Conservation (phyloP, 2,113 vertebrate genomes). For the Atractosteus spatula region DNA sequence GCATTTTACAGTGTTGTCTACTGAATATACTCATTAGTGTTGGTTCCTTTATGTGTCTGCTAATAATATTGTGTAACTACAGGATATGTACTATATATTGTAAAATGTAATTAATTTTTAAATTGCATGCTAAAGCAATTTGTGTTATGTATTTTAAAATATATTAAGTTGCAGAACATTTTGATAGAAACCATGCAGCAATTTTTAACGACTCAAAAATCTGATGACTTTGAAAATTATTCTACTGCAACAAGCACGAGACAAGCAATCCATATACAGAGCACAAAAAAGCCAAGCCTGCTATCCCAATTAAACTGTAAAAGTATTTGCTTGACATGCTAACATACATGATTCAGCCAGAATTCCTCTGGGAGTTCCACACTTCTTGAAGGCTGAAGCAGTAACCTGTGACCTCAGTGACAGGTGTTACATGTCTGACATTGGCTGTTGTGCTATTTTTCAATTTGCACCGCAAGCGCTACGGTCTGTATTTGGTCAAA, state of each 20-base stretch:
- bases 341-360: background rate
- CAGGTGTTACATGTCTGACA: slow-evolving; percentile 3
- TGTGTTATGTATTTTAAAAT: too few species aligned
- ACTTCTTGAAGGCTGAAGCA: slow-evolving; percentile 2
- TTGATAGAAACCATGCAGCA: too few species aligned
- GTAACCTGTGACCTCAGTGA: slow-evolving; percentile 1
- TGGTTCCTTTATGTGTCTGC: too few species aligned
- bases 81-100: too few species aligned
- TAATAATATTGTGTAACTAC: too few species aligned
- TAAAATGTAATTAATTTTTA: too few species aligned
- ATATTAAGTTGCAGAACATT: too few species aligned
- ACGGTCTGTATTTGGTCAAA: too few species aligned
- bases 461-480: background rate
- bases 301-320: background rate
- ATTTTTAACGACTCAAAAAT: too few species aligned
- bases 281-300: background rate
- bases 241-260: too few species aligned
- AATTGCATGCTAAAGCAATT: too few species aligned
- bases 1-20: slow-evolving; percentile 26
- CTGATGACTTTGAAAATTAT: too few species aligned
- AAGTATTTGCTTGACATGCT: background rate
- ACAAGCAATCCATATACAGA: background rate
- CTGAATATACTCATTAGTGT: background rate
- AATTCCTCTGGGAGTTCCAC: slow-evolving; percentile 19
- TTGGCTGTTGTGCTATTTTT: background rate